Base-by-base conservation (phyloP, 2,113 vertebrate species). In the Albula glossodonta region DNA sequence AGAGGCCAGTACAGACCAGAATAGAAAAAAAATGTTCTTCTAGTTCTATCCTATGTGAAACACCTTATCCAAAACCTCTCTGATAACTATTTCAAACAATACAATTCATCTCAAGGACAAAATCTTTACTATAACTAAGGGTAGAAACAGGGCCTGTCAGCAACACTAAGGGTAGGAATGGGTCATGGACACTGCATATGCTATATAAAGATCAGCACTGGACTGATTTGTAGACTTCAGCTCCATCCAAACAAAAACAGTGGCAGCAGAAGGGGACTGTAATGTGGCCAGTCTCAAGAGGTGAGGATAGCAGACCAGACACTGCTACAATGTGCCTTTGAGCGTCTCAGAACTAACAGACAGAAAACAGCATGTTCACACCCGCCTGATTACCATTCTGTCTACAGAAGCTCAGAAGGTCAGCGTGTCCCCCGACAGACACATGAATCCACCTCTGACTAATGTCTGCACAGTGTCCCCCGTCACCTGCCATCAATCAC, bases 361-460 rank as follows among this genome's bases (percentile, higher is more conserved):
- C 70, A 66, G 51, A 22, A 53, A 22, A 53, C 52, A 13, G 84
- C 41, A 50, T 22, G 49, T 12, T 60, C 52, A 17, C 51, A 56
- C n/a, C 22, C 51, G 70, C 74, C 84, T 85, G 51, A 79, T 79
- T 80, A 85, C 11, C 0, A 85, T 80, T 79, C 77, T 48, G 77
- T 25, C n/a, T 78, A 22, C 9, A n/a, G 53, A n/a, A 53, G 84
- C 41, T 13, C 31, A 57, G 31, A 51, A 82, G 80, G 77, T 22
- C 31, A 60, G 13, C 4, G 17, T 5, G 70, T 5, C 84, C 31
- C 9, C 74, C 53, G 70, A 49, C 51, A 48, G 74, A 84, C 15
- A 11, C 22, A 22, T 31, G 51, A 41, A 52, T n/a, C 4, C 11
- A 25, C 70, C 51, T 12, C 74, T 6, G 3, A 51, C 74, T 7